These are phyloP conservation scores for Papilio glaucus DNA, from an alignment of 1,140 invertebrate species.

Conservation along the genomic window DNA sequence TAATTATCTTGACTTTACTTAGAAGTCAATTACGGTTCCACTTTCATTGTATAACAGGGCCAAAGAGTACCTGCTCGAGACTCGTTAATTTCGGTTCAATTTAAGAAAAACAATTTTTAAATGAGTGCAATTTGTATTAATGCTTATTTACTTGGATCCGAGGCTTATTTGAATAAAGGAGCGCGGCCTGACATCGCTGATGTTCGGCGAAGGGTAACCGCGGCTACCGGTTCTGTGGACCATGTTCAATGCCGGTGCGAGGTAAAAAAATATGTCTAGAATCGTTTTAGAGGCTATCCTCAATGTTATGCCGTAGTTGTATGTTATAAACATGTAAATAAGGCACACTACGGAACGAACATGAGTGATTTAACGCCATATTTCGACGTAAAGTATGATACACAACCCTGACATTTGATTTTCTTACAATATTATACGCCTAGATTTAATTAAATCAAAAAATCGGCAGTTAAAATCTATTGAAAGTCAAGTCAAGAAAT, in stretches of 20 bases:
- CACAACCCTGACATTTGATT: constrained; percentile 12
- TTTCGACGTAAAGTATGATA: constrained; percentile 3
- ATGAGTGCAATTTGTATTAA: constrained; percentile 14
- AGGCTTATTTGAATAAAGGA: constrained; percentile 49
- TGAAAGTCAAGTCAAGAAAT: background rate
- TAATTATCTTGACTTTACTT: constrained; percentile 14
- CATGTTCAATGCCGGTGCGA: constrained; percentile 73
- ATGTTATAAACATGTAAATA: constrained; percentile 54
- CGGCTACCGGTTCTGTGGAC: constrained; percentile 75
- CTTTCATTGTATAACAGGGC: background rate
- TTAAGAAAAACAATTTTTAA: constrained; percentile 22
- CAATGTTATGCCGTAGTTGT: constrained; percentile 56
- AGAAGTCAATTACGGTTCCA: constrained; percentile 12
- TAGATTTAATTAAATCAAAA: background rate
- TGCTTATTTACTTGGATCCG: background rate
- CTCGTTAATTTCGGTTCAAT: background rate
- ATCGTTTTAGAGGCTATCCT: constrained; percentile 64
- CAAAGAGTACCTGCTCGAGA: background rate
- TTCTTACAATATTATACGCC: constrained; percentile 4
- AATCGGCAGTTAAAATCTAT: background rate
- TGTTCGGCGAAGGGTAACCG: constrained; percentile 76
- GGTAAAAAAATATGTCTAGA: constrained; percentile 59
- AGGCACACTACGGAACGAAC: constrained; percentile 27
- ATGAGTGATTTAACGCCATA: background rate
- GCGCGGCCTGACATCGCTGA: constrained; percentile 50